Base-by-base conservation (phyloP, 2,113 vertebrate species). In the Trinectes maculatus region DNA sequence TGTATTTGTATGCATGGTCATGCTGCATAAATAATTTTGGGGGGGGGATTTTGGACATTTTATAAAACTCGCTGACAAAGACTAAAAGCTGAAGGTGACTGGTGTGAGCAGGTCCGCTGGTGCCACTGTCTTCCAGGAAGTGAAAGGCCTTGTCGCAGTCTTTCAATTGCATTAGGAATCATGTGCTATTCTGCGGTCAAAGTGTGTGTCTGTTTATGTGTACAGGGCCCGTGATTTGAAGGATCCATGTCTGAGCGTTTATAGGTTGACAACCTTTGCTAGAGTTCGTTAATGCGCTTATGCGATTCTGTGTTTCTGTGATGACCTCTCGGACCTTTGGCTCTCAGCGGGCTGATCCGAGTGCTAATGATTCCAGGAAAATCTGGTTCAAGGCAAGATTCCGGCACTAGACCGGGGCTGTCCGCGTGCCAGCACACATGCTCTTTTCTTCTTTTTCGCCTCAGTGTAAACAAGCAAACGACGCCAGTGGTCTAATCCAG, bases 271-370 rank as follows among this genome's bases (percentile, higher is more conserved):
- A 71, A 26, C 25, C 11, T 31, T 66, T 22, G 8, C 71, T 15
- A 36, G 39, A 22, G 26, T n/a, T n/a, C 57, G 64, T 74, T 82
- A 86, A 88, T 80, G 44, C 79, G 86, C 57, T 85, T 66, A 62
- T 13, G 28, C 13, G 19, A 67, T 26, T 74, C 59, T 31, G 63
- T 65, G 62, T 66, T 71, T 65, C 61, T 37, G 44, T 21, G 61
- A 26, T 49, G 53, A 68, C 81, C 72, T 51, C 28, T 21, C 1
- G 4, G 15, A n/a, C 25, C 55, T 7, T 10, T 3, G 18, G 47
- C 69, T 78, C 58, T 60, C 61, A 67, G 11, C 12, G 37, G 74
- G 72, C 61, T 37, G 67, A 77, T 56, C 48, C 68, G 1, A 55
- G 28, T 39, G 22, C 49, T 77, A 59, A 72, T 57, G 53, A 61